Evolutionary conservation across 1,140 invertebrate genomes (phyloP).

Genomic region (Drosophila asahinai): DNA sequence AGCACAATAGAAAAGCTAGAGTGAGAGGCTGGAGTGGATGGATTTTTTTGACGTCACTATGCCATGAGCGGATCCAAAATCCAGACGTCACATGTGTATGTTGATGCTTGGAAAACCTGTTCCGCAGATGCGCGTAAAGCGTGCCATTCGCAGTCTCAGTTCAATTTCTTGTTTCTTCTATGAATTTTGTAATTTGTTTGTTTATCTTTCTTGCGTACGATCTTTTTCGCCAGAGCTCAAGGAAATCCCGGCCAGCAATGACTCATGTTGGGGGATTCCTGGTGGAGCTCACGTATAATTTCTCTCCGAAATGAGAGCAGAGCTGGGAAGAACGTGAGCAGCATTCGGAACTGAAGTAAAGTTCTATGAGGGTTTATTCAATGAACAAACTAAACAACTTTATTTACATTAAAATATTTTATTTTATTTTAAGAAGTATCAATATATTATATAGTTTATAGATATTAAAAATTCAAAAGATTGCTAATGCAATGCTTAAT

Average conservation of each 20-base stretch:
- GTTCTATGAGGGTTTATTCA: too few species aligned
- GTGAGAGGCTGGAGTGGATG: slow-evolving; percentile 26
- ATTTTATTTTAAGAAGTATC: too few species aligned
- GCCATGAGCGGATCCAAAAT: slow-evolving; percentile 42
- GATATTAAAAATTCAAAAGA: too few species aligned
- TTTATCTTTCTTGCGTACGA: slow-evolving; percentile 21
- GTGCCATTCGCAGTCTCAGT: slow-evolving; percentile 1
- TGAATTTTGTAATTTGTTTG: slow-evolving; percentile 35
- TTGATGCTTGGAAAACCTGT: slow-evolving; percentile 39
- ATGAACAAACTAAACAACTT: too few species aligned
- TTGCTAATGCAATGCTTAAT: too few species aligned
- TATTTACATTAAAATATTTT: too few species aligned
- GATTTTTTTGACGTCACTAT: slow-evolving; percentile 64
- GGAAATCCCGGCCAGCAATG: slow-evolving; percentile 38
- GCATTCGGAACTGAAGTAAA: neutral
- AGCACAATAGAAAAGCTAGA: slow-evolving; percentile 13
- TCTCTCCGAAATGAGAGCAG: slow-evolving; percentile 3
- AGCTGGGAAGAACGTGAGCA: slow-evolving; percentile 4
- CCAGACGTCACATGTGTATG: slow-evolving; percentile 17
- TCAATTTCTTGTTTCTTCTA: slow-evolving; percentile 34
- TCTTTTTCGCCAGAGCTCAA: slow-evolving; percentile 20
- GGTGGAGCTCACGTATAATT: slow-evolving; percentile 1
- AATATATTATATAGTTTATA: too few species aligned
- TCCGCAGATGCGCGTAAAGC: slow-evolving; percentile 30
- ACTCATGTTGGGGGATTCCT: slow-evolving; percentile 49